phyloP scores from a whole-genome alignment of 2,113 vertebrate genomes.

The Lethenteron reissneri region DNA sequence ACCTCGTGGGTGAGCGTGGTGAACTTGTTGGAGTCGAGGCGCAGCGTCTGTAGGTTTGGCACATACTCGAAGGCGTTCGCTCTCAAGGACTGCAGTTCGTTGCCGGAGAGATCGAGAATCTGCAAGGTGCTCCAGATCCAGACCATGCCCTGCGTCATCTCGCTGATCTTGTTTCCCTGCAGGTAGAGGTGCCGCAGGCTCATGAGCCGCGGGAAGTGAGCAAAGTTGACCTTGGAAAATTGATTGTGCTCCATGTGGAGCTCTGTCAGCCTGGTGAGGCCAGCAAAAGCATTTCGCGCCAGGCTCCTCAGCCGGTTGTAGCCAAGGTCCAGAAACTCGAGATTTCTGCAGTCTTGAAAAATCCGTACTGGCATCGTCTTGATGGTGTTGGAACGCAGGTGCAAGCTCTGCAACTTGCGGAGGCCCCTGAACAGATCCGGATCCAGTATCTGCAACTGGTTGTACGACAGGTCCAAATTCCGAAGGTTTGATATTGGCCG shows the following conservation, averaged over 20 bases:
- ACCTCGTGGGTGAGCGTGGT: constrained; percentile 84
- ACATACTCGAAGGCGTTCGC: constrained; percentile 72
- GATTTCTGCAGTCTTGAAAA: constrained; percentile 83
- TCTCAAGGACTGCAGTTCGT: constrained; percentile 64
- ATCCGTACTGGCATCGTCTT: constrained; percentile 65
- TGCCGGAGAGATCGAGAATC: constrained; percentile 88
- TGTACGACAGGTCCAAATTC: constrained; percentile 87
- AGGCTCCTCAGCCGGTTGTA: constrained; percentile 82
- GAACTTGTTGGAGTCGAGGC: constrained; percentile 95
- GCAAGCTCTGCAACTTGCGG: constrained; percentile 69
- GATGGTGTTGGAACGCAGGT: constrained; percentile 71
- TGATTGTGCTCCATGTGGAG: constrained; percentile 94
- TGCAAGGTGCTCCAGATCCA: constrained; percentile 93
- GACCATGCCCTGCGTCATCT: constrained; percentile 74
- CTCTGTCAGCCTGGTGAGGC: constrained; percentile 69
- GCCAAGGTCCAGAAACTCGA: constrained; percentile 82
- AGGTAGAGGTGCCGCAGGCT: constrained; percentile 75
- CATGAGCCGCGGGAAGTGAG: constrained; percentile 72
- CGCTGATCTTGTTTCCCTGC: constrained; percentile 83
- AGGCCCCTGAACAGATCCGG: constrained; percentile 65
- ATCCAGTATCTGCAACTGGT: constrained; percentile 63
- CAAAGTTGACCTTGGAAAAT: constrained; percentile 89
- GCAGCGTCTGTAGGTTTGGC: constrained; percentile 82
- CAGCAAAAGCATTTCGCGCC: constrained; percentile 74
- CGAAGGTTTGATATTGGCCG: constrained; percentile 70